These are phyloP conservation scores for Lemur catta DNA, from an alignment of 2,797 vertebrate species.

Conservation along the genomic window DNA sequence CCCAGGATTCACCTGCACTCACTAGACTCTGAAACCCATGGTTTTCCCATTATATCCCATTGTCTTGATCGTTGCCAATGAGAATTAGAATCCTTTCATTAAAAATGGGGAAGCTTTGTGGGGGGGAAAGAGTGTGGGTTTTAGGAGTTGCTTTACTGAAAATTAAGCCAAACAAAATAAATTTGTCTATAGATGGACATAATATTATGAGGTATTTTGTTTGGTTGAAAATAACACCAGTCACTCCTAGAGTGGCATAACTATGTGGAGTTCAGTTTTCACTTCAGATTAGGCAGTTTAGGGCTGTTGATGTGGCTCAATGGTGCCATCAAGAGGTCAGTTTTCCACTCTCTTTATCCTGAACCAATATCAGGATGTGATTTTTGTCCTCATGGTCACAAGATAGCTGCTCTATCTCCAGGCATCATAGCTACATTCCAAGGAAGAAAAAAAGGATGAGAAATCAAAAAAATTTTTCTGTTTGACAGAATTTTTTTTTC, in stretches of 20 bases:
- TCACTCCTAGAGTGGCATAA: not conserved
- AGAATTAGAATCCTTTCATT: not conserved
- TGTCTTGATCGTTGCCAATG: not conserved
- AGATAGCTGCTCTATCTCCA: not conserved
- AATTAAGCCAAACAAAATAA: not conserved
- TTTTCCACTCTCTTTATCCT: not conserved
- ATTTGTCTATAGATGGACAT: not conserved
- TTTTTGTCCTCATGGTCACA: not conserved
- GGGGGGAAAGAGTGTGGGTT: not conserved
- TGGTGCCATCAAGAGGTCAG: not conserved
- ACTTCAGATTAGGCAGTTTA: not conserved
- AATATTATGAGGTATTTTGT: not conserved
- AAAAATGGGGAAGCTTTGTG: not conserved
- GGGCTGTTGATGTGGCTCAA: accelerated
- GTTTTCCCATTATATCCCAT: accelerated
- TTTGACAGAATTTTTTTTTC: not conserved
- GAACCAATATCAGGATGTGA: not conserved
- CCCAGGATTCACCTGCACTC: accelerated
- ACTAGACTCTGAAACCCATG: not conserved
- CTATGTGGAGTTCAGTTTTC: not conserved
- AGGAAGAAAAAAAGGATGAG: not conserved
- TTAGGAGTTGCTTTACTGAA: not conserved
- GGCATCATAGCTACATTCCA: not conserved
- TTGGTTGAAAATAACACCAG: too few relatives aligned
- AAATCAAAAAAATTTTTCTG: not conserved